These are phyloP conservation scores for Leptocoma aspasia DNA, from an alignment of 2,113 vertebrate genomes.

Conservation along the genomic window DNA sequence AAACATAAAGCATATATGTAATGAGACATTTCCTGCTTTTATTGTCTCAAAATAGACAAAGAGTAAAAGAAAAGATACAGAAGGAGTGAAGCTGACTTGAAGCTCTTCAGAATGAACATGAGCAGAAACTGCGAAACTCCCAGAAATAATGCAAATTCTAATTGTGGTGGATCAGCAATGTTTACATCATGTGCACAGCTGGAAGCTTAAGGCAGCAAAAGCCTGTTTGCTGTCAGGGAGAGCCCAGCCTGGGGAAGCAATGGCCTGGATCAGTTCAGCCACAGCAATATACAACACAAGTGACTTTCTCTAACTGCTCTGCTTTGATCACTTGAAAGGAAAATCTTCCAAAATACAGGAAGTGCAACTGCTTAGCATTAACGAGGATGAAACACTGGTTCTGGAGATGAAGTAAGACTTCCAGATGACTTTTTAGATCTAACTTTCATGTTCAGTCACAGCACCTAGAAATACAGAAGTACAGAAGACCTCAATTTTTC, in stretches of 20 bases:
- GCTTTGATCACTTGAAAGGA: neutral
- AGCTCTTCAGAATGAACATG: neutral
- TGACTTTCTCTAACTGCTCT: neutral
- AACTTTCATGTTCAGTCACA: neutral
- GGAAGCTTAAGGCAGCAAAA: neutral
- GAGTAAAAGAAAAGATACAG: neutral
- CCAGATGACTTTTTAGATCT: neutral
- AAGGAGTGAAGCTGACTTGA: neutral
- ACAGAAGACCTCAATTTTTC: neutral
- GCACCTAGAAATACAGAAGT: neutral
- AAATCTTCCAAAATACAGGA: neutral
- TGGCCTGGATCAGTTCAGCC: neutral
- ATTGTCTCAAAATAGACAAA: neutral
- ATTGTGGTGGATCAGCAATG: neutral
- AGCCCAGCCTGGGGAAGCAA: neutral
- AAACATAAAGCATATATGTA: neutral
- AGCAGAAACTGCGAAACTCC: neutral
- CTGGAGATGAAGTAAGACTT: neutral
- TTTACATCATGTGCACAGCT: neutral
- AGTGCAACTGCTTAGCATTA: neutral
- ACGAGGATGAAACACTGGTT: neutral
- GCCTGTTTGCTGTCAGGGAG: neutral
- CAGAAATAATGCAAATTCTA: neutral
- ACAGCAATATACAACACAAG: neutral
- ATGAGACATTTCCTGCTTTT: neutral